phyloP scores from a whole-genome alignment of 2,113 vertebrate genomes.

The Lathamus discolor region DNA sequence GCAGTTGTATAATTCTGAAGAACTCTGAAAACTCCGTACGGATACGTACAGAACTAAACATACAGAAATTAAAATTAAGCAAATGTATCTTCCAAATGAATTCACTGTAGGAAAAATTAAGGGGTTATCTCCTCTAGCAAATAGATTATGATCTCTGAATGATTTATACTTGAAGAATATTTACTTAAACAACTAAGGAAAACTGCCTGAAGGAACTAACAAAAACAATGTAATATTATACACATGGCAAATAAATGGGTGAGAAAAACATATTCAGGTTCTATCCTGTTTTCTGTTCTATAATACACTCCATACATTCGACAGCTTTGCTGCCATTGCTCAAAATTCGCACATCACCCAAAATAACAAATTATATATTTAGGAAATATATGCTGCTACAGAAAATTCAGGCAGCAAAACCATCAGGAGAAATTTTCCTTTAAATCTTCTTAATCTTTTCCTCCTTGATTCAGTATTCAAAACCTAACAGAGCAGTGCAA shows the following conservation, averaged over 20 bases:
- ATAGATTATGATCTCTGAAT: not conserved
- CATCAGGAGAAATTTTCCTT: not conserved
- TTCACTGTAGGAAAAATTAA: not conserved
- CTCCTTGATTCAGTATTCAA: not conserved
- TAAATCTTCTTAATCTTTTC: not conserved
- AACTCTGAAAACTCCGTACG: not conserved
- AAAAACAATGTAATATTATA: not conserved
- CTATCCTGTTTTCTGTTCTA: not conserved
- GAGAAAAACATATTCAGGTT: not conserved
- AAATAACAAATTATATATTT: not conserved
- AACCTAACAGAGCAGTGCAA: not conserved
- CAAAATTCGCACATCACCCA: not conserved
- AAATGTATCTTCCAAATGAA: not conserved
- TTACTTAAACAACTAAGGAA: not conserved
- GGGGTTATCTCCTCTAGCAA: not conserved
- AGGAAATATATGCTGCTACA: not conserved
- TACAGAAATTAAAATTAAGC: not conserved
- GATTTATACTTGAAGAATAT: not conserved
- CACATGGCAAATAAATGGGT: not conserved
- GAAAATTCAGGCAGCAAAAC: not conserved
- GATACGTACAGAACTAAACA: not conserved
- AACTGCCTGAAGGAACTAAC: not conserved
- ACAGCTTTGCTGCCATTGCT: not conserved
- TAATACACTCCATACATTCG: not conserved
- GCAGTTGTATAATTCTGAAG: not conserved